These are phyloP conservation scores for Eupithecia pulchellata DNA, from an alignment of 2,888 invertebrate genomes.

Conservation along the genomic window DNA sequence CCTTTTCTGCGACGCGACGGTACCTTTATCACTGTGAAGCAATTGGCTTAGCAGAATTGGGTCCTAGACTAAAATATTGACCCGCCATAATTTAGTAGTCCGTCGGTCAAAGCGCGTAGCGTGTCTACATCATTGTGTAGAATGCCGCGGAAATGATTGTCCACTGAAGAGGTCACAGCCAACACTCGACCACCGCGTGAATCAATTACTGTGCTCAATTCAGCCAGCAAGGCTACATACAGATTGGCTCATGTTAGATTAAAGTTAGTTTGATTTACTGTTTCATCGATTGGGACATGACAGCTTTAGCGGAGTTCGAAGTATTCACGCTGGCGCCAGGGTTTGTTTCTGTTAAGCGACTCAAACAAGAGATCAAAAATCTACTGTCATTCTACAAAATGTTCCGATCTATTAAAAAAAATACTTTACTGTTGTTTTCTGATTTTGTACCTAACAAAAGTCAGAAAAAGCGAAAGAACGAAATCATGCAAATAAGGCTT, in stretches of 20 bases:
- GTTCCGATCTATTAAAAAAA: neutral
- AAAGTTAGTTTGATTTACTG: conserved; percentile 14
- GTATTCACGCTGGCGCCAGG: neutral
- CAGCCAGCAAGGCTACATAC: conserved; percentile 68
- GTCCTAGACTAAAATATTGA: neutral
- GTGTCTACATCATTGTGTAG: neutral
- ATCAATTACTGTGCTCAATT: conserved; percentile 78
- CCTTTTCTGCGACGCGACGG: neutral
- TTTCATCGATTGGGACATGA: neutral
- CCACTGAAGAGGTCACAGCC: conserved; percentile 14
- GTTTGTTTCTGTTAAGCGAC: neutral
- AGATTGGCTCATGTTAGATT: conserved; percentile 1
- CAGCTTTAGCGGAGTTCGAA: neutral
- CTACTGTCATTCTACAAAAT: neutral
- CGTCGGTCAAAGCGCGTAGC: neutral
- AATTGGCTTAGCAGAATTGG: neutral
- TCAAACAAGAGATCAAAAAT: neutral
- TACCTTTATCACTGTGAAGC: neutral
- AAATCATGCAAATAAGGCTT: neutral
- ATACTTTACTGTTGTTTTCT: too few relatives aligned
- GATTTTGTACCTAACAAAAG: too few relatives aligned
- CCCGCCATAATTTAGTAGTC: neutral
- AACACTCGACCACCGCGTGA: conserved; percentile 68
- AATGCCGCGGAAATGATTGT: conserved; percentile 18
- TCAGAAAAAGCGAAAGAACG: neutral